These are phyloP conservation scores for Pristionchus maxplancki DNA, from an alignment of 2,888 invertebrate genomes.

Conservation along the genomic window DNA sequence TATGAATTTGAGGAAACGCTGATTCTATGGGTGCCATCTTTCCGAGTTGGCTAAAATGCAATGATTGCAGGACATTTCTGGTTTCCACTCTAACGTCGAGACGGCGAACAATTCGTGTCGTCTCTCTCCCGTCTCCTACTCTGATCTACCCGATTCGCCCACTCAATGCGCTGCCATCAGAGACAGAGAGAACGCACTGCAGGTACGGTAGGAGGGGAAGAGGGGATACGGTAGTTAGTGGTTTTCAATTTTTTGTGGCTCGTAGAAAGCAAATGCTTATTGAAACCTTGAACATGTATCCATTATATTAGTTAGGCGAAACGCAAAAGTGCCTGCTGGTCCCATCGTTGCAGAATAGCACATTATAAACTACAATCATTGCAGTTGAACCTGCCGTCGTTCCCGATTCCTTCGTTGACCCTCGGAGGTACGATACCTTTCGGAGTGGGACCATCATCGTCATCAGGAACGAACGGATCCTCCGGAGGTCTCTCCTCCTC, in stretches of 20 bases:
- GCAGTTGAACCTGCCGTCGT: slow-evolving; percentile 42
- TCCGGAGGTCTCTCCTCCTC: slow-evolving; percentile 44
- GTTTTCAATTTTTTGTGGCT: neutral
- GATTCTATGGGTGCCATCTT: neutral
- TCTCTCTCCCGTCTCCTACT: slow-evolving; percentile 67
- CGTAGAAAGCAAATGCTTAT: neutral
- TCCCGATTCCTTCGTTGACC: neutral
- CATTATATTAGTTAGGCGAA: neutral
- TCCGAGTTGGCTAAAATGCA: neutral
- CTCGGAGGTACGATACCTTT: neutral
- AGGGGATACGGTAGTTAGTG: too few species aligned
- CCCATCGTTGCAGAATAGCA: too few species aligned
- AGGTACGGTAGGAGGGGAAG: slow-evolving; percentile 45
- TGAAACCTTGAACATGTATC: neutral
- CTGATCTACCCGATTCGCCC: slow-evolving; percentile 72
- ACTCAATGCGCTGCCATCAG: slow-evolving; percentile 60
- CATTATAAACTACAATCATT: neutral
- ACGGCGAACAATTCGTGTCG: slow-evolving; percentile 66
- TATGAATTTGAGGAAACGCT: neutral
- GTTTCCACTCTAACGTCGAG: slow-evolving; percentile 62
- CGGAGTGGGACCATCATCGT: slow-evolving; percentile 20
- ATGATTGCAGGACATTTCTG: slow-evolving; percentile 46
- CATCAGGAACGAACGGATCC: neutral
- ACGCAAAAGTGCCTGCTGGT: neutral
- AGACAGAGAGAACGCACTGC: neutral